These are phyloP conservation scores for Andricus grossulariae DNA, from an alignment of 1,140 invertebrate genomes.

Conservation along the genomic window DNA sequence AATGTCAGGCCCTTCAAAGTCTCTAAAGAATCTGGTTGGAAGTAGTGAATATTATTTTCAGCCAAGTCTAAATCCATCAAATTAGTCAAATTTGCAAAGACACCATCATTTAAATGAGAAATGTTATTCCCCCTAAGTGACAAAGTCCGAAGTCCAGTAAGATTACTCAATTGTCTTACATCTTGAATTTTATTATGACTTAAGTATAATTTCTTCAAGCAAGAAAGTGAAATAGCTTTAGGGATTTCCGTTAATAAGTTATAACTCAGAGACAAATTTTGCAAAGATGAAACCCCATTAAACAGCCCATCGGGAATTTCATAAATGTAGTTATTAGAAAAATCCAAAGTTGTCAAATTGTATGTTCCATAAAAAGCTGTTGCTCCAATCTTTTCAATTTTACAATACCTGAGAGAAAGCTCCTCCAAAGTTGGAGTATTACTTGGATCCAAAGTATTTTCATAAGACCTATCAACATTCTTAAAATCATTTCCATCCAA, in stretches of 20 bases:
- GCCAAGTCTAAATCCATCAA: neutral
- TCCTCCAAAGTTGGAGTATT: neutral
- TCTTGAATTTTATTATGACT: neutral
- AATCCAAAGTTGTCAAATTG: neutral
- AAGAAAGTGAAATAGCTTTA: neutral
- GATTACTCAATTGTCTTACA: neutral
- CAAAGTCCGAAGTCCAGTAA: neutral
- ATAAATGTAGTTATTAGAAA: slow-evolving; percentile 3
- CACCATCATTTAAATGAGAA: neutral
- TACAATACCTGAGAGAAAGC: neutral
- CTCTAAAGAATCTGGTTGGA: neutral
- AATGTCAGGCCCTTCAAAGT: neutral
- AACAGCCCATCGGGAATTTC: neutral
- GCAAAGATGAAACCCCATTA: neutral
- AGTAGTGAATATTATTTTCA: slow-evolving; percentile 8
- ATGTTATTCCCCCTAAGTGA: neutral
- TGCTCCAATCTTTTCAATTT: neutral
- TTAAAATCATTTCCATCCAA: slow-evolving; percentile 7
- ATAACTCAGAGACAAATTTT: neutral
- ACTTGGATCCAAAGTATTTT: neutral
- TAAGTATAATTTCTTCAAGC: neutral
- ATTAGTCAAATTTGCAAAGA: neutral
- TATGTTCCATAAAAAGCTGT: slow-evolving; percentile 3
- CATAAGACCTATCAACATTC: neutral
- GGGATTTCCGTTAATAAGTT: neutral